Conservation (phyloP, 2,888 invertebrate genomes). For the Thalpophila matura region DNA sequence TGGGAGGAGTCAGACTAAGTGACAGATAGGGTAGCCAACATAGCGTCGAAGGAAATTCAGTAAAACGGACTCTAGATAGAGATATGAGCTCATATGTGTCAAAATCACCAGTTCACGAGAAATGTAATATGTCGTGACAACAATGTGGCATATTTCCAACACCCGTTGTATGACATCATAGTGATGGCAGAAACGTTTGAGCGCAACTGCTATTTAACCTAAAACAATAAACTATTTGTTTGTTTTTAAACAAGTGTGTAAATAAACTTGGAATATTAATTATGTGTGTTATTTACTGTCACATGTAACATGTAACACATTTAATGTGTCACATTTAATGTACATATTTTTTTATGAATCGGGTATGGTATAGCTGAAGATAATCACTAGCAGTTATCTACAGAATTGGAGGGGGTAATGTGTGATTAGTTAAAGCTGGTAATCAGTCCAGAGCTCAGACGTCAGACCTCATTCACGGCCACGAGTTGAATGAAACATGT, state of each 20-base stretch:
- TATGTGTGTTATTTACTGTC: neutral
- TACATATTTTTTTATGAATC: neutral
- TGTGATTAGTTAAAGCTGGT: conserved; percentile 10
- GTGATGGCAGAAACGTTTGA: conserved; percentile 32
- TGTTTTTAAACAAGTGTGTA: conserved; percentile 13
- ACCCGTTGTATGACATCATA: conserved; percentile 16
- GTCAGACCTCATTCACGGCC: neutral
- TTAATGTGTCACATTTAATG: too few species aligned
- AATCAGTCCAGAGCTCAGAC: neutral
- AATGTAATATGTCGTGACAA: conserved; percentile 41
- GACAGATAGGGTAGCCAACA: too few species aligned
- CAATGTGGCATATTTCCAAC: conserved; percentile 50
- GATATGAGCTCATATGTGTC: conserved; percentile 33
- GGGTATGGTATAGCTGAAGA: neutral
- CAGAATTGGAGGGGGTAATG: conserved; percentile 3
- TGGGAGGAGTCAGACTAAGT: too few species aligned
- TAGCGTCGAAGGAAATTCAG: too few species aligned
- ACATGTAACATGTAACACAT: too few species aligned
- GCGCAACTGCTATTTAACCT: conserved; percentile 24
- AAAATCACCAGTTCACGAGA: conserved; percentile 36
- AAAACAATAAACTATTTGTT: conserved; percentile 13
- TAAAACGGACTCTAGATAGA: too few species aligned
- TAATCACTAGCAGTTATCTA: neutral
- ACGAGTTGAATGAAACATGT: neutral
- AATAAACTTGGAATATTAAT: neutral